phyloP scores from a whole-genome alignment of 1,140 invertebrate species.

The Heliconius eleuchia region DNA sequence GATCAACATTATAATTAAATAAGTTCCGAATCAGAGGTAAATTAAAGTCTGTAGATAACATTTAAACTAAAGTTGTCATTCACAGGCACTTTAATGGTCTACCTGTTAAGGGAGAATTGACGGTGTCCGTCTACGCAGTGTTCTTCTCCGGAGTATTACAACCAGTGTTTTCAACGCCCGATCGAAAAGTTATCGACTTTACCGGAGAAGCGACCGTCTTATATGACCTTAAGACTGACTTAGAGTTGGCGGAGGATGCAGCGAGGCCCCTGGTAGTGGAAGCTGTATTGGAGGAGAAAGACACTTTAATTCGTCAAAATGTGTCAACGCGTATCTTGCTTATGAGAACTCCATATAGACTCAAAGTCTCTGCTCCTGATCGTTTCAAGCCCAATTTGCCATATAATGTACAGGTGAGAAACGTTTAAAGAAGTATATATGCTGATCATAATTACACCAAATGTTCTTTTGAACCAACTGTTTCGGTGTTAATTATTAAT shows the following conservation, averaged over 20 bases:
- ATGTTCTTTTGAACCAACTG: no score
- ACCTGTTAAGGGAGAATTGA: slow-evolving; percentile 90
- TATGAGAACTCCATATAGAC: slow-evolving; percentile 90
- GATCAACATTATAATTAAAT: no score
- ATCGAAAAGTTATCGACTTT: slow-evolving; percentile 90
- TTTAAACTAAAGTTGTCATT: slow-evolving; percentile 28
- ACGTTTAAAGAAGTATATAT: neutral
- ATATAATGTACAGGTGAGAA: slow-evolving; percentile 90
- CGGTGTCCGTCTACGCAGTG: slow-evolving; percentile 88
- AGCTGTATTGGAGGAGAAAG: slow-evolving; percentile 89
- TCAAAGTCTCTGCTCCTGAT: slow-evolving; percentile 90
- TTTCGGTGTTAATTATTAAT: no score
- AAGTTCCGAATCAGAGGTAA: neutral
- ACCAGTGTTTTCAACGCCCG: slow-evolving; percentile 87
- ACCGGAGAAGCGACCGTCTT: slow-evolving; percentile 89
- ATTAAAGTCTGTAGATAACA: neutral
- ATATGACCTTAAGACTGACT: slow-evolving; percentile 85
- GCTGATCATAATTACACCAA: neutral
- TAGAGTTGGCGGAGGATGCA: slow-evolving; percentile 89
- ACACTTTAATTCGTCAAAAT: slow-evolving; percentile 92
- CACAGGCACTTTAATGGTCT: slow-evolving; percentile 85
- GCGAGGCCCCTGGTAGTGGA: slow-evolving; percentile 89
- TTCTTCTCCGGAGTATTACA: slow-evolving; percentile 90
- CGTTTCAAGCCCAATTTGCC: slow-evolving; percentile 94
- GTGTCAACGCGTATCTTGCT: slow-evolving; percentile 87